Evolutionary conservation across 2,888 invertebrate species (phyloP).

Genomic region (Caenorhabditis doughertyi): DNA sequence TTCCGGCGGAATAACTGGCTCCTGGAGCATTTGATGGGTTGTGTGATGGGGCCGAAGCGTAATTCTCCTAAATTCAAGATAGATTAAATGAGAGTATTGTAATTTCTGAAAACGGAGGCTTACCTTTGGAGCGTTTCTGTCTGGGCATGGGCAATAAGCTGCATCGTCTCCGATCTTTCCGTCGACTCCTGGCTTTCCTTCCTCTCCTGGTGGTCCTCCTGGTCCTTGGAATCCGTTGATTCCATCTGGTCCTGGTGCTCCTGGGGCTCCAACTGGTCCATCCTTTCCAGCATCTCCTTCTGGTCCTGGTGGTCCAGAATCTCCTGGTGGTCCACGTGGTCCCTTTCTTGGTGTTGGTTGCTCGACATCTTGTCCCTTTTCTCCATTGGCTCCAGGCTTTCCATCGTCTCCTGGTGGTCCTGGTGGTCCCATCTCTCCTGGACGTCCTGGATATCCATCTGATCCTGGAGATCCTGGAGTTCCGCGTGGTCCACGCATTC

Average conservation of each 20-base stretch:
- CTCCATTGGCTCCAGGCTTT: conserved; percentile 74
- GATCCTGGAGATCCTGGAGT: conserved; percentile 66
- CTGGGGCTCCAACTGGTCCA: conserved; percentile 68
- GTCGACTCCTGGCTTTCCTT: conserved; percentile 69
- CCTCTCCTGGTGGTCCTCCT: conserved; percentile 73
- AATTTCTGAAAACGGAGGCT: neutral
- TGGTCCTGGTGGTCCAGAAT: conserved; percentile 72
- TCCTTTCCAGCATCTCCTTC: conserved; percentile 75
- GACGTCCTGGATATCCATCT: conserved; percentile 70
- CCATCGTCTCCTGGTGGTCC: conserved; percentile 72
- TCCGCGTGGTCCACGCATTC: conserved; percentile 75
- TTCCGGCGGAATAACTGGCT: conserved; percentile 74
- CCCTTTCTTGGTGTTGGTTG: conserved; percentile 75
- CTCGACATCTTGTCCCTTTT: conserved; percentile 72
- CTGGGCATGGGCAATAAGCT: conserved; percentile 75
- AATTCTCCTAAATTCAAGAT: conserved; percentile 42
- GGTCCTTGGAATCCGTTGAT: conserved; percentile 74
- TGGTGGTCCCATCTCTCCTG: conserved; percentile 72
- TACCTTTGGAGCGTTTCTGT: conserved; percentile 69
- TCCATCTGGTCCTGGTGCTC: conserved; percentile 73
- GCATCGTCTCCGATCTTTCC: conserved; percentile 74
- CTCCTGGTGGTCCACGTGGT: conserved; percentile 75
- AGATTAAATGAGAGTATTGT: neutral
- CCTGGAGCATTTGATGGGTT: conserved; percentile 72
- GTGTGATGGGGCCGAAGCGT: conserved; percentile 67